Base-by-base conservation (phyloP, 2,113 vertebrate genomes). In the Perca schrenkii region DNA sequence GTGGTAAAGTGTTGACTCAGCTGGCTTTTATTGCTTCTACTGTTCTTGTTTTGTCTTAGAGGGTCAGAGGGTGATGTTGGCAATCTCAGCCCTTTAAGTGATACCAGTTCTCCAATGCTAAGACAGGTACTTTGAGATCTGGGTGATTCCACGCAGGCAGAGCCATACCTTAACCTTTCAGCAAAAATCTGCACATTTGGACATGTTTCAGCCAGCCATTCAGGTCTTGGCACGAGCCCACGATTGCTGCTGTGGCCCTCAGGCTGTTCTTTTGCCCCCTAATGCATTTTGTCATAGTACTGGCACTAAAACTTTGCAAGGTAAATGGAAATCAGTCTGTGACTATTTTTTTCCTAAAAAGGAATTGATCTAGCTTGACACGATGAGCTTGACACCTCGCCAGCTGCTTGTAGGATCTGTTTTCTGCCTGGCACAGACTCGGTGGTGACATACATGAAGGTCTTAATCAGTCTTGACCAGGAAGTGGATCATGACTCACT, bases 351-450 rank as follows among this genome's bases (percentile, higher is more conserved):
- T 71, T 46, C 61, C 25, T 60, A 79, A 85, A 31, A 34, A 36
- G 49, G 49, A 72, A 75, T 75, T 78, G 61, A 76, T 80, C 60
- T 43, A 61, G 60, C 40, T 84, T 86, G 70, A 62, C 67, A 82
- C 50, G 53, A 77, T 81, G 77, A 79, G 63, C 36, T 58, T 76
- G 80, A 84, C 68, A 77, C 54, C 52, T 84, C 16, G n/a, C 62
- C 74, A 90, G 83, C 83, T 79, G 78, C 68, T 74, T 68, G 28
- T 34, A 62, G 47, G 54, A 83, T 70, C 53, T 40, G 47, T 82
- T 19, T 25, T 34, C 4, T 25, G 58, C 22, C 78, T 73, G 80
- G 78, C 76, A 77, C 25, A 65, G 46, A 65, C 57, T 49, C 16
- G 14, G 40, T 28, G 58, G 49, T 50, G 79, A 70, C 71, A 73